Evolutionary conservation across 2,888 invertebrate species (phyloP).

Genomic region (Crioceris asparagi): DNA sequence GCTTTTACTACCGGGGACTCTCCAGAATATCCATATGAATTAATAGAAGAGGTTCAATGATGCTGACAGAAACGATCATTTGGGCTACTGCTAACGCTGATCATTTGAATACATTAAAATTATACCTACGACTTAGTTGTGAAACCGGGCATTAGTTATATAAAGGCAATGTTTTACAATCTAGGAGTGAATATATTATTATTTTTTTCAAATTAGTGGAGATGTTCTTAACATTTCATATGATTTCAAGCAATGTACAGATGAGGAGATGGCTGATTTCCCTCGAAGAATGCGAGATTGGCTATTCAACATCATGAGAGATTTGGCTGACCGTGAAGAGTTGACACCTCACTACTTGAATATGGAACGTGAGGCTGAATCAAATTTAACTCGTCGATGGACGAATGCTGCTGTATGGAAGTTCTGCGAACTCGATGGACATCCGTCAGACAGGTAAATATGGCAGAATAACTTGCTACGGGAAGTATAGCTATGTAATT

Average conservation of each 20-base stretch:
- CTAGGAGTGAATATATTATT: no score
- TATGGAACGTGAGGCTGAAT: conserved; percentile 84
- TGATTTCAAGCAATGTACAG: conserved; percentile 62
- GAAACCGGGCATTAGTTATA: no score
- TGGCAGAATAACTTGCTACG: neutral
- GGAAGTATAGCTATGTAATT: no score
- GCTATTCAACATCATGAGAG: conserved; percentile 96
- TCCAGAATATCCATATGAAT: neutral
- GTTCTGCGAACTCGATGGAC: conserved; percentile 92
- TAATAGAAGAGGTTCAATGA: neutral
- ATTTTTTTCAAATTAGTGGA: no score
- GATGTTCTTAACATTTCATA: no score
- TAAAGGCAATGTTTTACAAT: no score
- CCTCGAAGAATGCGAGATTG: conserved; percentile 96
- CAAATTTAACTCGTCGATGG: conserved; percentile 74
- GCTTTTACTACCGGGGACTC: no score
- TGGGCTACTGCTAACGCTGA: no score
- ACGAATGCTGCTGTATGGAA: conserved; percentile 96
- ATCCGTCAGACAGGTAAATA: conserved; percentile 73
- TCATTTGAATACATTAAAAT: no score
- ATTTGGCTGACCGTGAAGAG: conserved; percentile 81
- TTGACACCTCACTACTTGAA: conserved; percentile 70
- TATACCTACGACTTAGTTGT: no score
- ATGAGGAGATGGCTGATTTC: conserved; percentile 87
- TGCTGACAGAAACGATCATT: conserved; percentile 5